phyloP scores from a whole-genome alignment of 2,888 invertebrate genomes.

The Lagria hirta region DNA sequence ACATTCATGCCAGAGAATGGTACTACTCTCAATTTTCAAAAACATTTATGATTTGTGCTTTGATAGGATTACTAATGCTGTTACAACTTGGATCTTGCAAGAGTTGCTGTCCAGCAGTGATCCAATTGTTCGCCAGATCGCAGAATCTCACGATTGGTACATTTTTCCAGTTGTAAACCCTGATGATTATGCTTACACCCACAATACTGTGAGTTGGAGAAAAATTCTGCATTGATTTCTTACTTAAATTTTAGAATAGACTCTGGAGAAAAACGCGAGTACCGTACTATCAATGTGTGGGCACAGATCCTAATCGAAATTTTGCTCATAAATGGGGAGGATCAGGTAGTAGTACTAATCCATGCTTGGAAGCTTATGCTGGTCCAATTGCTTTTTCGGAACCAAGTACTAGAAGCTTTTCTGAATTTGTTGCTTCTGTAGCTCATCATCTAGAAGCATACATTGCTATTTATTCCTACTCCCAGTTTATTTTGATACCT shows the following conservation, averaged over 20 bases:
- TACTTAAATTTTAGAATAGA: constrained; percentile 56
- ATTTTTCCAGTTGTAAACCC: constrained; percentile 73
- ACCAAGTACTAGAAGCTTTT: constrained; percentile 60
- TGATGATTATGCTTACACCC: constrained; percentile 72
- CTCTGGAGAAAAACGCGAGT: constrained; percentile 71
- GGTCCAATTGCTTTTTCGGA: constrained; percentile 73
- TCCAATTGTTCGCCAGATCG: constrained; percentile 55
- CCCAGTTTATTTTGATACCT: constrained; percentile 69
- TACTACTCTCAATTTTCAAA: too few species aligned
- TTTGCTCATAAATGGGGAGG: constrained; percentile 71
- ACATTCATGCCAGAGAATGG: constrained; percentile 54
- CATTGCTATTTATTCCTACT: constrained; percentile 73
- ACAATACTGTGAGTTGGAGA: constrained; percentile 55
- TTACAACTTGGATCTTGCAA: constrained; percentile 60
- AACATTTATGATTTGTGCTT: neutral
- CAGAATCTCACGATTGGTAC: constrained; percentile 72
- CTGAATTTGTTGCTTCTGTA: constrained; percentile 57
- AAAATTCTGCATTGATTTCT: neutral
- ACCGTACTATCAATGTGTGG: constrained; percentile 59
- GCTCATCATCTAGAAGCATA: constrained; percentile 55
- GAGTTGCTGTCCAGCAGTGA: constrained; percentile 65
- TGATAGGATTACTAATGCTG: constrained; percentile 48
- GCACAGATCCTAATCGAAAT: constrained; percentile 78
- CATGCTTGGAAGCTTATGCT: constrained; percentile 67
- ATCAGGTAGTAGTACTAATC: constrained; percentile 57